Percentiles rank a stretch among this genome's conserved stretches.
These are phyloP conservation scores for Accipiter virgatus DNA, from an alignment of 2,113 vertebrate species.

Conservation along the genomic window DNA sequence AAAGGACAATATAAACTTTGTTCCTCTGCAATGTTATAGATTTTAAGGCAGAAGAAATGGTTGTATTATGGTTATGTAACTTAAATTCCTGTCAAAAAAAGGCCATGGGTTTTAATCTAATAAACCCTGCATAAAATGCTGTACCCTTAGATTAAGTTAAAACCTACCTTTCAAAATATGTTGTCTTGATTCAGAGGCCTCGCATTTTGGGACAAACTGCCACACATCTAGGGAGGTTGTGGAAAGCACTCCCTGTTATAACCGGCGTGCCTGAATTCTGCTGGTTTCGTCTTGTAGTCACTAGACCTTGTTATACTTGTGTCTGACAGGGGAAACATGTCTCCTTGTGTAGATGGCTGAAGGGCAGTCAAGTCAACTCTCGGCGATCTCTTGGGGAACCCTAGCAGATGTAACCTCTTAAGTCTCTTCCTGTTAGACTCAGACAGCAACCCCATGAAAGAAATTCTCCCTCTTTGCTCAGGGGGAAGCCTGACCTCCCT, in stretches of 20 bases:
- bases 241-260: background rate
- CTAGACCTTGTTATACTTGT: background rate
- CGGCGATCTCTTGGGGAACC: slow-evolving; percentile 2
- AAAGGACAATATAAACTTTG: background rate
- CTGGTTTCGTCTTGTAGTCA: background rate
- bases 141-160: background rate
- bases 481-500: slow-evolving; percentile 51
- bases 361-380: slow-evolving; percentile 19
- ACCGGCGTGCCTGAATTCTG: background rate
- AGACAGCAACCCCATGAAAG: slow-evolving; percentile 35
- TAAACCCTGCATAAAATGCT: background rate
- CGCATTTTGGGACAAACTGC: background rate
- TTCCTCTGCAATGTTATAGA: background rate
- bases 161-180: background rate
- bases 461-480: slow-evolving; percentile 50
- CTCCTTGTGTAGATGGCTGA: background rate
- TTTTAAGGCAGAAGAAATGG: background rate
- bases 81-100: background rate
- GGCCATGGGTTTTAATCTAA: background rate
- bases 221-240: fast-evolving
- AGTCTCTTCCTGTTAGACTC: slow-evolving; percentile 55
- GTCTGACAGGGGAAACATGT: background rate
- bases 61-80: background rate
- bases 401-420: slow-evolving; percentile 61
- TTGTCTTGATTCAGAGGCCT: background rate